Conservation (phyloP, 2,113 vertebrate genomes). For the Rattus rattus region DNA sequence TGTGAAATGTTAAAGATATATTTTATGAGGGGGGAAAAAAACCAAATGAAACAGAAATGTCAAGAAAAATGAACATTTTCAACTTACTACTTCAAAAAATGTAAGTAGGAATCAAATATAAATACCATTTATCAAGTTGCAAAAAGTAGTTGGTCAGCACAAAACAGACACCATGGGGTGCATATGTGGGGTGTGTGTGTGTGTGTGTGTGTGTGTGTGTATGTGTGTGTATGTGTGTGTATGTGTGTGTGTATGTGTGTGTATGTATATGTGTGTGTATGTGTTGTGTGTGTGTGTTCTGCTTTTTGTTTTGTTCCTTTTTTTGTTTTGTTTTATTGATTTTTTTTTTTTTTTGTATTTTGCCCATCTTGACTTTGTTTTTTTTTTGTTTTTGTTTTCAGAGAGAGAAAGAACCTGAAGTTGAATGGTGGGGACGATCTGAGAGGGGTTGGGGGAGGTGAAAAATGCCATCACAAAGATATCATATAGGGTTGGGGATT, state of each 20-base stretch:
- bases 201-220: neutral
- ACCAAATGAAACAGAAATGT: conserved; percentile 20
- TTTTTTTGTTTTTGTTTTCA: neutral
- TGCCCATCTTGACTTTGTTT: neutral
- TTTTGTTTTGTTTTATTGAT: neutral
- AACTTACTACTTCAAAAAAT: neutral
- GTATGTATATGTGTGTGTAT: neutral
- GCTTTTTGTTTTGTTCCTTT: neutral
- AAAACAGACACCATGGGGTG: neutral
- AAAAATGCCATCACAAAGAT: neutral
- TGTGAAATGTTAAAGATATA: conserved; percentile 39
- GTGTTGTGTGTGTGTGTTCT: neutral
- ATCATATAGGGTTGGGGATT: neutral
- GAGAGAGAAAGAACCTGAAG: neutral
- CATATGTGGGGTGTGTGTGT: neutral
- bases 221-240: neutral
- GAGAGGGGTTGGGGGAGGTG: neutral
- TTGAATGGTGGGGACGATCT: neutral
- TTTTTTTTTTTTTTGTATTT: neutral
- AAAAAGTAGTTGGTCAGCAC: neutral
- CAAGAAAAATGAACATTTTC: neutral
- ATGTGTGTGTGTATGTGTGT: neutral
- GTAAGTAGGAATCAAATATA: neutral
- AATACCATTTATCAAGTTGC: conserved; percentile 16
- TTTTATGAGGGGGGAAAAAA: neutral